Evolutionary conservation across 2,113 vertebrate genomes (phyloP), one percentile per base, ranked within the genome.

Genomic region (Galeopterus variegatus): DNA sequence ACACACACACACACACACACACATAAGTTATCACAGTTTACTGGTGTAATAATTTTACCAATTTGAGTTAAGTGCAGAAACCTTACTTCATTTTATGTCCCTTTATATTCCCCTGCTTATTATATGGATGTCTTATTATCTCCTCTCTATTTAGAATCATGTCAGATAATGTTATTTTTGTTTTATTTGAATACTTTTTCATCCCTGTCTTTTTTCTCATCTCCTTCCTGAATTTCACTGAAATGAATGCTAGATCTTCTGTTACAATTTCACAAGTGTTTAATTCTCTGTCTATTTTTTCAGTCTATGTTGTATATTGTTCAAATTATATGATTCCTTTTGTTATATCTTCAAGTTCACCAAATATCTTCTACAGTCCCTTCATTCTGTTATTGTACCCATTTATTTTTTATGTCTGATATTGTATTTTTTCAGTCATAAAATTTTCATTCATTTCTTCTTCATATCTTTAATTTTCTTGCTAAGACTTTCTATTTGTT

Each of bases 61-160:
- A 2, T 56, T 75, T 75, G 45, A 81, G 7, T 80, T 10, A 75
- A 94, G 17, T 76, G 3, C 80, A 45, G 5, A 65, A 91, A 11
- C 0, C 23, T 33, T 41, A 23, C 1, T 1, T 77, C 0, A 1
- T 26, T 65, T 80, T 26, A 33, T 21, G 26, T 73, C 31, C 1
- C 5, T 69, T 77, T 75, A 62, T 12, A 3, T 89, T 77, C 1
- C 26, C 8, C 33, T 60, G n/a, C 54, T 87, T 83, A 84, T 83
- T 60, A 60, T 6, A 52, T 52, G 64, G 41, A 48, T 73, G 2
- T 76, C 5, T 60, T 77, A 75, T 52, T 77, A 73, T 79, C 86
- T 75, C 12, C 18, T 76, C 2, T 31, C 1, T 73, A 64, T 64
- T 84, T 64, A 67, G 12, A 69, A 90, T 33, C 8, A 62, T 82